Evolutionary conservation across 2,113 vertebrate species (phyloP), one percentile per base, ranked within the genome.

Genomic region (Panthera uncia): DNA sequence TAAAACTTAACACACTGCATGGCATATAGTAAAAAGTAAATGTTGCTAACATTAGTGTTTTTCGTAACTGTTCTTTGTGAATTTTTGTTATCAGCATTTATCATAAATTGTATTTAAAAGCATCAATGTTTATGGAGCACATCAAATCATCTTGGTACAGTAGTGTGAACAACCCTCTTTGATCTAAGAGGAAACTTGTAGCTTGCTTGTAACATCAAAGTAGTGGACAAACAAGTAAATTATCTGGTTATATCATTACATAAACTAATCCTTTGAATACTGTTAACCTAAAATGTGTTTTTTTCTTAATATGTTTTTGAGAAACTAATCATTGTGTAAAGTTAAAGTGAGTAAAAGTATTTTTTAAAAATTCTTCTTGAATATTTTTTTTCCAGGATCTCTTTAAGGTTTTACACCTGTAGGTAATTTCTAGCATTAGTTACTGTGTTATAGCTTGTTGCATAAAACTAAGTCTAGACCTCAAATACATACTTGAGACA

Each of bases 351-450:
- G 27, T 74, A 83, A 96, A 57, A 31, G 23, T 90, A 82, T 45
- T 87, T 87, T 84, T 61, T 50, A 3, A 50, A 50, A 50, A 50
- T 91, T 55, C 18, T 57, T 82, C 52, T 89, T 88, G 33, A 93
- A 50, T 80, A 36, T 33, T 55, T 55, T 92, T 95, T 95, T 63
- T 29, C 23, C 29, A 78, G n/a, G 25, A 31, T 89, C 69, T 66
- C 91, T 92, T 92, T 29, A 66, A 80, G 66, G 19, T 80, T 96
- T 91, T 71, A 55, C 4, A 5, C 52, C 6, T 89, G 78, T 33
- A 84, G 19, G 1, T 93, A 18, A 85, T 94, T 97, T 97, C n/a
- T 96, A n/a, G 8, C 7, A 21, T 93, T 73, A 93, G 7, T 92
- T 90, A 69, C 18, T 61, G 1, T 78, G 21, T 52, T 29, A 15